A percentile compares a stretch with the other conserved stretches of the same genome.
phyloP scores from a whole-genome alignment of 2,113 vertebrate genomes.

The Motacilla alba region DNA sequence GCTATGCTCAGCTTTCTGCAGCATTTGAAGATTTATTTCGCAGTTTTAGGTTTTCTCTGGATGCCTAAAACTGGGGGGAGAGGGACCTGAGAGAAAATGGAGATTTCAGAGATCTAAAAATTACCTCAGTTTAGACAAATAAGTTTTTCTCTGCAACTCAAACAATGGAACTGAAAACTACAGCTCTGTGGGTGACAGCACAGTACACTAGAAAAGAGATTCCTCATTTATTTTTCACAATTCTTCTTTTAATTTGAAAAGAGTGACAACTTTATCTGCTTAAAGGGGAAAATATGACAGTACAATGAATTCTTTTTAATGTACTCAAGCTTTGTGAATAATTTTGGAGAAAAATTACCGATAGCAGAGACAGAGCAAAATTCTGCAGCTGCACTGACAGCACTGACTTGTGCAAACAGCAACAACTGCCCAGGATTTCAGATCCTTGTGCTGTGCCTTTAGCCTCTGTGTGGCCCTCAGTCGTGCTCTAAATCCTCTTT shows the following conservation, averaged over 20 bases:
- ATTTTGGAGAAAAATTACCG: not conserved
- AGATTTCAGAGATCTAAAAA: slow-evolving; percentile 73
- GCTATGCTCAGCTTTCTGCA: slow-evolving; percentile 63
- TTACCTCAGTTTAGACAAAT: slow-evolving; percentile 44
- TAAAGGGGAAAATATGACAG: not conserved
- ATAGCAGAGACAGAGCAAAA: not conserved
- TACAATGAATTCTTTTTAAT: not conserved
- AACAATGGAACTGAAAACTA: slow-evolving; percentile 22
- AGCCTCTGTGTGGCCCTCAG: not conserved
- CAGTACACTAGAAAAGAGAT: not conserved
- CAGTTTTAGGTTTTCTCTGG: slow-evolving; percentile 58
- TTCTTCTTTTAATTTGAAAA: not conserved
- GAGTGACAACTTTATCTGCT: not conserved
- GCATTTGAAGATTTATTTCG: slow-evolving; percentile 73
- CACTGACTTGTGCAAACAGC: not conserved
- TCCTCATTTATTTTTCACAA: not conserved
- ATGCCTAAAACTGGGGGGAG: slow-evolving; percentile 27
- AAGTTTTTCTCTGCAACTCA: slow-evolving; percentile 35
- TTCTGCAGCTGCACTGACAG: not conserved
- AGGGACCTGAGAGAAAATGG: slow-evolving; percentile 61
- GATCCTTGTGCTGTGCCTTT: not conserved
- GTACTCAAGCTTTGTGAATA: not conserved
- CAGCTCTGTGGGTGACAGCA: not conserved
- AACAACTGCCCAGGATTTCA: not conserved
- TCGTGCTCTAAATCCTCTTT: not conserved